These are phyloP conservation scores for Myrmecophaga tridactyla DNA, from an alignment of 2,113 vertebrate genomes.

Conservation along the genomic window DNA sequence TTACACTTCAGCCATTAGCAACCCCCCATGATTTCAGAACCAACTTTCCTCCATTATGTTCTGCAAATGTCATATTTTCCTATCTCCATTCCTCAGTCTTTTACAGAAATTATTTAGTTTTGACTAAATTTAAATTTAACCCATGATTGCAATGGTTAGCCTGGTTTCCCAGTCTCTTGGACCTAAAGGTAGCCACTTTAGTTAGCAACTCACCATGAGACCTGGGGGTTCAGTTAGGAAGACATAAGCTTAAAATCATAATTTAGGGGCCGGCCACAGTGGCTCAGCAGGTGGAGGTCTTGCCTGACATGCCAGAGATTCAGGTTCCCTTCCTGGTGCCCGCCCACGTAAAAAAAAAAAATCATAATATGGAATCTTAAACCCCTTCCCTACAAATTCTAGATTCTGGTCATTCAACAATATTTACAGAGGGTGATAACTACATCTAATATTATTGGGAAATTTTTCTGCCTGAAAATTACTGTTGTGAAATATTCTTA, in stretches of 20 bases:
- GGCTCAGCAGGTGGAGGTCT: no score
- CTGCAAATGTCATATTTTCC: background rate
- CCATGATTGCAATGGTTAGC: background rate
- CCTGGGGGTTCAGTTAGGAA: background rate
- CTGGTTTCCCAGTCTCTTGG: background rate
- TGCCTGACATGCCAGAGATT: no score
- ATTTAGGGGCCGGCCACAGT: no score
- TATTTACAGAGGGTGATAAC: background rate
- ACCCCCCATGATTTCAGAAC: background rate
- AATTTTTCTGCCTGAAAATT: background rate
- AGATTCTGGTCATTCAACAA: background rate
- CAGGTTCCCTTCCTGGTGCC: no score
- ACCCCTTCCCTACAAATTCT: background rate
- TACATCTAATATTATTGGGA: background rate
- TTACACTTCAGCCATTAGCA: background rate
- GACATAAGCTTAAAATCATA: background rate
- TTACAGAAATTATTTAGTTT: background rate
- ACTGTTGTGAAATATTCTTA: background rate
- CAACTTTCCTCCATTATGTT: accelerated
- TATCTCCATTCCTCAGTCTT: background rate
- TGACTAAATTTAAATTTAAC: background rate
- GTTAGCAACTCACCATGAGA: background rate
- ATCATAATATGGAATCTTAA: background rate
- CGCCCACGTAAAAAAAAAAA: no score
- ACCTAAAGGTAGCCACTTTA: background rate